phyloP scores from a whole-genome alignment of 1,140 invertebrate genomes.

The Nomia melanderi region DNA sequence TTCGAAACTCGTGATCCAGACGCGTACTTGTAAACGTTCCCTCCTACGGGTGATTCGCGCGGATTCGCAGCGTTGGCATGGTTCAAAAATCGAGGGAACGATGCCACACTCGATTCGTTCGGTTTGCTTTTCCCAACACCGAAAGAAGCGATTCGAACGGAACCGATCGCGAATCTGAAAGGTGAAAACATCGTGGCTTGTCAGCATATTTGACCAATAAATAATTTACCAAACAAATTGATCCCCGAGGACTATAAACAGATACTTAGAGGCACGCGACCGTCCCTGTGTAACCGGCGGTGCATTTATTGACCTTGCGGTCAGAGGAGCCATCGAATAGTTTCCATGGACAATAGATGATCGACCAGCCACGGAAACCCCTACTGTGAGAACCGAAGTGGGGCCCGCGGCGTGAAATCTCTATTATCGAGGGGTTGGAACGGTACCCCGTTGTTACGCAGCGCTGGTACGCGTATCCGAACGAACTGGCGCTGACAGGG shows the following conservation, averaged over 20 bases:
- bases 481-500: constrained; percentile 75
- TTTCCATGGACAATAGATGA: constrained; percentile 66
- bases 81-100: not conserved
- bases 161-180: constrained; percentile 70
- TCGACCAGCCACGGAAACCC: constrained; percentile 59
- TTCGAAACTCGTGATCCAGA: no score
- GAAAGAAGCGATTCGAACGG: constrained; percentile 74
- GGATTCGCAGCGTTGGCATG: no score
- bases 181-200: constrained; percentile 65
- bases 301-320: constrained; percentile 39
- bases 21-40: no score
- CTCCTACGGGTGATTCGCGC: no score
- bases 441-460: constrained; percentile 61
- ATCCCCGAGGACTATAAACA: constrained; percentile 80
- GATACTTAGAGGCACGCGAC: constrained; percentile 79
- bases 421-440: constrained; percentile 75
- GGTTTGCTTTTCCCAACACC: constrained; percentile 77
- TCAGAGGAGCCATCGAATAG: not conserved
- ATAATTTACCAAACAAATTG: constrained; percentile 81
- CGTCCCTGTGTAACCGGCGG: not conserved
- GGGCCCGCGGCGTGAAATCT: constrained; percentile 80
- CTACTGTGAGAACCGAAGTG: constrained; percentile 79
- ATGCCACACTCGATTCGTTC: not conserved
- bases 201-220: constrained; percentile 79
- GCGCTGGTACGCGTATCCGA: constrained; percentile 39